Evolutionary conservation across 2,797 vertebrate genomes (phyloP).

Genomic region (Fistularia tabacaria): DNA sequence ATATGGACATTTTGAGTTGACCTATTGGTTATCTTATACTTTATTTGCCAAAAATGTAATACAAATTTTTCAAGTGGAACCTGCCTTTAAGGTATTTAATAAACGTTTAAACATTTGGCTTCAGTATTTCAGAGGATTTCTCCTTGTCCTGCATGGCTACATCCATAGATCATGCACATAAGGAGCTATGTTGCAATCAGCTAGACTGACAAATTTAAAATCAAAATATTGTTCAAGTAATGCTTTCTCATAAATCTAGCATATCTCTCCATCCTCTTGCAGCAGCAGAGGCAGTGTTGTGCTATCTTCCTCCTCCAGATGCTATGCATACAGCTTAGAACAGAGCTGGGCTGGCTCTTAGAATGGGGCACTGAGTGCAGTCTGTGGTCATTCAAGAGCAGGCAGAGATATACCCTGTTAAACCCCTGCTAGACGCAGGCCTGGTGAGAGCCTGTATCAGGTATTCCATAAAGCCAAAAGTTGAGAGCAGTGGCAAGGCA

Average conservation of each 20-base stretch:
- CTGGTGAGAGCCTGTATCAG: conserved; percentile 53
- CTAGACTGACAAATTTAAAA: too few species aligned
- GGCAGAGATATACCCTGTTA: conserved; percentile 55
- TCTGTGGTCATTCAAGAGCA: conserved; percentile 57
- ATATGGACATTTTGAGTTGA: too few species aligned
- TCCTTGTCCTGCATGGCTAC: too few species aligned
- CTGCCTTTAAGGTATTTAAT: too few species aligned
- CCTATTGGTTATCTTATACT: too few species aligned
- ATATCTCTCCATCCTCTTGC: conserved; percentile 14
- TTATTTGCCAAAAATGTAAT: too few species aligned
- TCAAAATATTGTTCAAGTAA: too few species aligned
- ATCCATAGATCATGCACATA: too few species aligned
- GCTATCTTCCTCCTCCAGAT: conserved; percentile 65
- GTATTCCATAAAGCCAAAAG: conserved; percentile 27
- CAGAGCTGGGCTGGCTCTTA: conserved; percentile 51
- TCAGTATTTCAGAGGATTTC: too few species aligned
- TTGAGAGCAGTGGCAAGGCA: conserved; percentile 35
- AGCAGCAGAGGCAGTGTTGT: conserved; percentile 26
- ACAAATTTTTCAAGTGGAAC: too few species aligned
- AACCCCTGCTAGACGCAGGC: conserved; percentile 47
- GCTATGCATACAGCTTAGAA: conserved; percentile 58
- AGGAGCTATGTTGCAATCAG: too few species aligned
- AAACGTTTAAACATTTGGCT: too few species aligned
- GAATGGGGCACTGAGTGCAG: conserved; percentile 44
- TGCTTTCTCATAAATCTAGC: conserved; percentile 12